A percentile compares a stretch with the other conserved stretches of the same genome.
Conservation (phyloP, 2,797 vertebrate species). For the Microctenopoma lineatum region DNA sequence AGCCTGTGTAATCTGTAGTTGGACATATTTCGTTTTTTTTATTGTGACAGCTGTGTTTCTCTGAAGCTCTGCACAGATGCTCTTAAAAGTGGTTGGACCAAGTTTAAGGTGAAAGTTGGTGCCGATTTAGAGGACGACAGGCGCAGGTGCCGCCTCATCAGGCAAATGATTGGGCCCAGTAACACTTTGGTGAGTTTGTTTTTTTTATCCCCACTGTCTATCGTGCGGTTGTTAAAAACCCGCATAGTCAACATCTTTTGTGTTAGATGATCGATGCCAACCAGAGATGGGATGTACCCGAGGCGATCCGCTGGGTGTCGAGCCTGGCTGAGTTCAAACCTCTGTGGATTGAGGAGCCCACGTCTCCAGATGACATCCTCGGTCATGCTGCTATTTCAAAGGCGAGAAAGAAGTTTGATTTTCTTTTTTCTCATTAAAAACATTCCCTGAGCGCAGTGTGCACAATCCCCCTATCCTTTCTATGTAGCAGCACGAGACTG, state of each 20-base stretch:
- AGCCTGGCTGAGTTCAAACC: slow-evolving; percentile 84
- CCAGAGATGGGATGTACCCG: slow-evolving; percentile 86
- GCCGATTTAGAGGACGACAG: slow-evolving; percentile 84
- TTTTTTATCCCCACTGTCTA: fast-evolving
- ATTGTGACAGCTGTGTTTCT: slow-evolving; percentile 6
- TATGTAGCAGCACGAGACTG: no score
- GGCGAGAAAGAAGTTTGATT: slow-evolving; percentile 56
- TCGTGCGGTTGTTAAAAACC: neutral
- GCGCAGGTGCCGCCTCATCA: slow-evolving; percentile 82
- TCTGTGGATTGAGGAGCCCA: slow-evolving; percentile 88
- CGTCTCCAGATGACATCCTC: slow-evolving; percentile 88
- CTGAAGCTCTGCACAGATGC: slow-evolving; percentile 74
- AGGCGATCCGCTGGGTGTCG: slow-evolving; percentile 85
- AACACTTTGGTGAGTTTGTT: slow-evolving; percentile 79
- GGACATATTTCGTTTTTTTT: neutral
- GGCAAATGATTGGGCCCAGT: slow-evolving; percentile 82
- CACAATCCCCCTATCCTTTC: no score
- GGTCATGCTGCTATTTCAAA: slow-evolving; percentile 86
- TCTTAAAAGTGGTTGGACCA: slow-evolving; percentile 79
- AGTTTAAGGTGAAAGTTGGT: slow-evolving; percentile 89
- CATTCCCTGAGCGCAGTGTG: no score
- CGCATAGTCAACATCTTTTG: neutral
- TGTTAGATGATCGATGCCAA: slow-evolving; percentile 88
- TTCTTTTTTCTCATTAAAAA: neutral
- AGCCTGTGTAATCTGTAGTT: no score